Conservation (phyloP, 2,113 vertebrate species). For the Rissa tridactyla region DNA sequence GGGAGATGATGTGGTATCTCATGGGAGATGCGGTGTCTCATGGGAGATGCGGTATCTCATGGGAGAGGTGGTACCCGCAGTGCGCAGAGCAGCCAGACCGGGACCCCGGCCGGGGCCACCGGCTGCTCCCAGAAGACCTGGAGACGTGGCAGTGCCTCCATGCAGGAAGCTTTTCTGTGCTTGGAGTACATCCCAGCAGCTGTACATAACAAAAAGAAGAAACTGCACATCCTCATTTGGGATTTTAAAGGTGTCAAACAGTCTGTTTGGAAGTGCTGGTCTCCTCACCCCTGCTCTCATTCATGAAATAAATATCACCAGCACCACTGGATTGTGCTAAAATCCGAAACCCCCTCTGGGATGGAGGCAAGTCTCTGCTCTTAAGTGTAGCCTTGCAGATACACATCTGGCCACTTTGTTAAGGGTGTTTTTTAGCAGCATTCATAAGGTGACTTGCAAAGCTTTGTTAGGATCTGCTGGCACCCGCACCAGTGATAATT, state of each 20-base stretch:
- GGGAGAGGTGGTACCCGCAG: neutral
- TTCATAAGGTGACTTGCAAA: neutral
- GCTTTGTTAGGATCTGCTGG: neutral
- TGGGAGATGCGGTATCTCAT: neutral
- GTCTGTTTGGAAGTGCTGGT: neutral
- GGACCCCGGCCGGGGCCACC: rapidly evolving
- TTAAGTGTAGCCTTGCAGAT: neutral
- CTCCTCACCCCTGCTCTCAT: neutral
- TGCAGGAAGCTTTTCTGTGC: neutral
- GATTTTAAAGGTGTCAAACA: neutral
- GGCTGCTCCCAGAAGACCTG: neutral
- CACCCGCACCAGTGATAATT: rapidly evolving
- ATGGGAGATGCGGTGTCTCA: neutral
- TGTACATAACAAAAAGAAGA: neutral
- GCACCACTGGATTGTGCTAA: neutral
- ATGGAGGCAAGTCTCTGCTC: neutral
- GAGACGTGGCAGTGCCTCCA: neutral
- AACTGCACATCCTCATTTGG: neutral
- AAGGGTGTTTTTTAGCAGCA: neutral
- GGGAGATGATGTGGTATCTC: neutral
- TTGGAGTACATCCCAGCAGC: neutral
- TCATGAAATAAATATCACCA: neutral
- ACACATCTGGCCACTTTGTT: neutral
- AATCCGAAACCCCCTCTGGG: neutral
- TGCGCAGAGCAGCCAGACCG: neutral